A percentile compares a stretch with the other conserved stretches of the same genome.
Conservation (phyloP, 2,888 invertebrate species). For the Piscicola geometra region DNA sequence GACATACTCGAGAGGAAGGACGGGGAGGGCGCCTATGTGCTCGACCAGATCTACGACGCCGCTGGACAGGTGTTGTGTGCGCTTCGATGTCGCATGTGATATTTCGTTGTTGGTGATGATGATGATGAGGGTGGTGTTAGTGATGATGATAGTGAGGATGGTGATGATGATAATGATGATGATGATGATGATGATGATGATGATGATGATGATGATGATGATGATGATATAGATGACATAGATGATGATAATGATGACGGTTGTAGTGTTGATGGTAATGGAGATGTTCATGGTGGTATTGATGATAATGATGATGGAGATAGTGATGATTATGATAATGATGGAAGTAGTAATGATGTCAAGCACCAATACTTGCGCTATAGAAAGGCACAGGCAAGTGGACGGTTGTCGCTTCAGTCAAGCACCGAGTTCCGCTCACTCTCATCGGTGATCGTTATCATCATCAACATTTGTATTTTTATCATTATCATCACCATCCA, state of each 20-base stretch:
- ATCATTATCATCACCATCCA: background rate
- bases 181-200: conserved; percentile 19
- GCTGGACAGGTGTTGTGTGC: conserved; percentile 71
- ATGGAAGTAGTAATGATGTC: background rate
- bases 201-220: background rate
- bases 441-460: conserved; percentile 69
- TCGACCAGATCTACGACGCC: conserved; percentile 88
- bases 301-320: conserved; percentile 22
- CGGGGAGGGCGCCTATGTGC: conserved; percentile 69
- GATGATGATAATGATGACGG: conserved; percentile 21
- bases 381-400: conserved; percentile 99
- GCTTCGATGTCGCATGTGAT: no score
- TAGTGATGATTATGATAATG: conserved; percentile 5
- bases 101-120: conserved; percentile 28
- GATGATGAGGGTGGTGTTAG: conserved; percentile 12
- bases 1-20: conserved; percentile 62
- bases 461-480: background rate
- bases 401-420: conserved; percentile 92
- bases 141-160: conserved; percentile 20
- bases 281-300: conserved; percentile 11
- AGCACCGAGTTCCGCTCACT: conserved; percentile 93
- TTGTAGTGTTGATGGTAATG: background rate
- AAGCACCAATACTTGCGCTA: no score
- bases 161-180: conserved; percentile 12
- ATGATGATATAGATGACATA: conserved; percentile 1